These are phyloP conservation scores for Aspiorhynchus laticeps DNA, from an alignment of 2,113 vertebrate species.

Conservation along the genomic window DNA sequence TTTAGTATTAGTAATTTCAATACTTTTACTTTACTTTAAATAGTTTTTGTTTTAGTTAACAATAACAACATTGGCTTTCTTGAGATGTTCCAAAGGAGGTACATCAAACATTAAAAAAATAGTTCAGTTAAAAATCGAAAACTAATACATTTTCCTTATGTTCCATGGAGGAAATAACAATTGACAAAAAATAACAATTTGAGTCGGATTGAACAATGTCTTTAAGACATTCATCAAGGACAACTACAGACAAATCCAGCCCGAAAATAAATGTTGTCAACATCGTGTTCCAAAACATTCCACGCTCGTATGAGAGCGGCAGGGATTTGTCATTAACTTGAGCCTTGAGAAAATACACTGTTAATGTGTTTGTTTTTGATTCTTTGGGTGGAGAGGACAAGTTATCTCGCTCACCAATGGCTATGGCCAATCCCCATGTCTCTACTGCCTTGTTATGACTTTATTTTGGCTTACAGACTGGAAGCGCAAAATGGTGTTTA, in stretches of 20 bases:
- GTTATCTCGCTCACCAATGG: slow-evolving; percentile 61
- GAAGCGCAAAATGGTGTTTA: slow-evolving; percentile 64
- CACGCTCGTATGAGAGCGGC: background rate
- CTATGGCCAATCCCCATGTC: slow-evolving; percentile 53
- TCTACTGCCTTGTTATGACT: slow-evolving; percentile 61
- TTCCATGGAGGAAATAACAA: background rate
- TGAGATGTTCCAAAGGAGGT: no score
- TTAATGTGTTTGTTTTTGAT: slow-evolving; percentile 59
- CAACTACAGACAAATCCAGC: background rate
- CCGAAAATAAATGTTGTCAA: background rate
- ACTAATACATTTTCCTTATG: background rate
- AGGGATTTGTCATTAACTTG: background rate
- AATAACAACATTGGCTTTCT: background rate
- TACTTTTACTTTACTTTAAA: background rate
- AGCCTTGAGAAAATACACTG: slow-evolving; percentile 49
- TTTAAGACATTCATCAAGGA: background rate
- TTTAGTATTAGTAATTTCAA: background rate
- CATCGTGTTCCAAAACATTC: background rate
- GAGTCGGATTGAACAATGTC: background rate
- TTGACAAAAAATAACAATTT: background rate
- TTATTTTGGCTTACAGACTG: slow-evolving; percentile 60
- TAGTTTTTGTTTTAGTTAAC: background rate
- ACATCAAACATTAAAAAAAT: background rate
- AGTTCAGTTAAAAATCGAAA: background rate
- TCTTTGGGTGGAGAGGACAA: slow-evolving; percentile 55